phyloP scores from a whole-genome alignment of 2,888 invertebrate genomes.

The Parnassius apollo region DNA sequence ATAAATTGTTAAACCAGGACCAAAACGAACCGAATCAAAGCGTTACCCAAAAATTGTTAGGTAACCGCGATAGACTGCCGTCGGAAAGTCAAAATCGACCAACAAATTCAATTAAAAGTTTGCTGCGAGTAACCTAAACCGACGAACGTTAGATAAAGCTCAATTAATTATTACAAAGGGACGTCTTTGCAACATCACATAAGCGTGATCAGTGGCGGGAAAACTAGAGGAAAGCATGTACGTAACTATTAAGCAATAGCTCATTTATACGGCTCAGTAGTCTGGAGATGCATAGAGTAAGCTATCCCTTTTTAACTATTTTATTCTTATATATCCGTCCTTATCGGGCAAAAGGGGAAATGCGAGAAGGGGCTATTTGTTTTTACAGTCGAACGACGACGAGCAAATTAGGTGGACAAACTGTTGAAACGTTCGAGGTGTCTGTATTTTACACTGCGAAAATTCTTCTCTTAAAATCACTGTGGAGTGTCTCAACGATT shows the following conservation, averaged over 20 bases:
- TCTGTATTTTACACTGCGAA: constrained; percentile 71
- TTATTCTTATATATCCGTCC: constrained; percentile 61
- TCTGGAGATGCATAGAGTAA: constrained; percentile 48
- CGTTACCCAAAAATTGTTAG: constrained; percentile 55
- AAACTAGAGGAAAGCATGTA: constrained; percentile 69
- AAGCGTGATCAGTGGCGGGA: constrained; percentile 61
- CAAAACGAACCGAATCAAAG: constrained; percentile 43
- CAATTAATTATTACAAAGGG: constrained; percentile 76
- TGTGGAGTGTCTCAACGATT: constrained; percentile 62
- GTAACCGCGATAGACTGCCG: constrained; percentile 53
- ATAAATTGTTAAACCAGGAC: too few species aligned
- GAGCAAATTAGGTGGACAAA: constrained; percentile 81
- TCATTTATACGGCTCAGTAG: constrained; percentile 61
- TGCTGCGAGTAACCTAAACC: constrained; percentile 62
- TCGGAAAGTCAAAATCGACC: constrained; percentile 70
- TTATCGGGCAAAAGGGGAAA: constrained; percentile 63
- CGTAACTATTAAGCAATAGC: constrained; percentile 63
- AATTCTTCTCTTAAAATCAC: constrained; percentile 72
- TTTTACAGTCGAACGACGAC: constrained; percentile 76
- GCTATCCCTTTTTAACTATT: constrained; percentile 60
- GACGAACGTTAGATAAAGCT: constrained; percentile 66
- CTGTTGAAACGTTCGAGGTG: constrained; percentile 77
- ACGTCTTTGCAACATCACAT: constrained; percentile 62
- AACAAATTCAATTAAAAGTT: constrained; percentile 78
- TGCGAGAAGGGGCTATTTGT: constrained; percentile 73